Evolutionary conservation across 2,113 vertebrate genomes (phyloP).

Genomic region (Ciconia boyciana): DNA sequence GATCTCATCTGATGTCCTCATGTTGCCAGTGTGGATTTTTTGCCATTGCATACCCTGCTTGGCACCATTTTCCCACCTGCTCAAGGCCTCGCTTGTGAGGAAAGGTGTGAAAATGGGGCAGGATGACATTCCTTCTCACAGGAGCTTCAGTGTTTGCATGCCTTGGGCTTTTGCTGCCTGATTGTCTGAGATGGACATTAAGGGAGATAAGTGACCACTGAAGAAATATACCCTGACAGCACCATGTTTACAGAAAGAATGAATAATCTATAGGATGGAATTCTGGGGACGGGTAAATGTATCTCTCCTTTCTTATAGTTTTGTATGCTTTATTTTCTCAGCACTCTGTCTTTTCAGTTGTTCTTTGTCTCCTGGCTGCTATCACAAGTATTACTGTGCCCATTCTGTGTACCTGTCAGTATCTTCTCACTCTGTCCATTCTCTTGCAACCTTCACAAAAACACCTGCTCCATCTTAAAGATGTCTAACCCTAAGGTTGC

Average conservation of each 20-base stretch:
- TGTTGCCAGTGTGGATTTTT: not conserved
- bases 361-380: not conserved
- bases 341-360: not conserved
- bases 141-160: not conserved
- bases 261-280: not conserved
- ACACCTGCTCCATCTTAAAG: not conserved
- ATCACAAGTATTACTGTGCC: not conserved
- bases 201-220: not conserved
- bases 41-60: not conserved
- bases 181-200: not conserved
- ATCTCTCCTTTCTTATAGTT: not conserved
- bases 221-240: not conserved
- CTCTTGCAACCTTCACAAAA: not conserved
- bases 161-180: not conserved
- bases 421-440: not conserved
- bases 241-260: not conserved
- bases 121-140: not conserved
- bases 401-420: not conserved
- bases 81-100: not conserved
- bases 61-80: not conserved
- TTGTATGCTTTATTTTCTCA: not conserved
- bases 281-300: not conserved
- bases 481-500: not conserved
- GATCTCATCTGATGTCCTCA: not conserved
- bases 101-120: not conserved